Evolutionary conservation across 1,140 invertebrate genomes (phyloP), one percentile per base, ranked within the genome.

Genomic region (Tribolium madens): DNA sequence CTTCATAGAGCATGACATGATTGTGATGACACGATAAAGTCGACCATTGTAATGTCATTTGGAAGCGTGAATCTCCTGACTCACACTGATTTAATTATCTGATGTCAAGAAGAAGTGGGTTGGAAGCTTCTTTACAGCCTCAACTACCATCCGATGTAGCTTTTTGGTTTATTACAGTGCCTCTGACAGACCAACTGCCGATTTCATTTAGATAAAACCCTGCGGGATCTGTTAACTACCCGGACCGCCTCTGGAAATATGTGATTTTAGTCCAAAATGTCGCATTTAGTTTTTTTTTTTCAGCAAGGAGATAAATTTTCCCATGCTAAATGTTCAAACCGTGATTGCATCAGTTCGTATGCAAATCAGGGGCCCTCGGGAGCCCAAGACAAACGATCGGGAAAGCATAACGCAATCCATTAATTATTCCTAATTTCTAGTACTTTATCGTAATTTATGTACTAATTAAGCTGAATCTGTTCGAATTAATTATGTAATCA

Each of bases 161-260:
- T 75, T 75, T 75, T 75, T 75, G 57, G 73, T 75, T 75, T 75
- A 75, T 75, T 75, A 75, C 73, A 76, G 46, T 71, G 18, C 17
- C 15, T 71, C 71, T 78, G 73, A 78, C 77, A 75, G 68, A 75
- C 73, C 70, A 79, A 79, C 78, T 76, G 73, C 74, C 71, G 78
- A 79, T 79, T 79, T 79, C 78, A 79, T 79, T 79, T 79, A 76
- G 78, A 79, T 79, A 79, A 70, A 75, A 69, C 48, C 75, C 57
- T 14, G 31, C 57, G 57, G 26, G 57, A 64, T 64, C 57, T 64
- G 57, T 64, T 64, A 64, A 64, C 57, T 64, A 64, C 57, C 57
- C 57, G 26, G 21, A 64, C 57, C 21, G 57, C 57, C 57, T 64
- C 57, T 64, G 57, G 57, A 64, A 64, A 64, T 31, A 64, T 64